phyloP scores from a whole-genome alignment of 2,888 invertebrate genomes.

The Flexamia atlantica region DNA sequence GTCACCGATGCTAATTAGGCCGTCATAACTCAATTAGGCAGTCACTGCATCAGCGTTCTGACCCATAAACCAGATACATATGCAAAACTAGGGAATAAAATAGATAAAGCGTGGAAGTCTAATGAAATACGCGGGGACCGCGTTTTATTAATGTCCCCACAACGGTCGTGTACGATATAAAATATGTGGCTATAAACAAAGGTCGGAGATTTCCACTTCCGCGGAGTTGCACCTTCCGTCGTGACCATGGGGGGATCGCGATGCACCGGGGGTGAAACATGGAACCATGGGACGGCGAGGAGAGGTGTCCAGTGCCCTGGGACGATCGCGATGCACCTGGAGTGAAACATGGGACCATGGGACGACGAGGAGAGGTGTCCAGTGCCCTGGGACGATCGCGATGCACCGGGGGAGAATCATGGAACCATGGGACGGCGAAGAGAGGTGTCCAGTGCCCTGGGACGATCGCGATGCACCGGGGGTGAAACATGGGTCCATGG shows the following conservation, averaged over 20 bases:
- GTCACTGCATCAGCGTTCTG: neutral
- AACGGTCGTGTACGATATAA: conserved; percentile 43
- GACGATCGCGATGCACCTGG: conserved; percentile 4
- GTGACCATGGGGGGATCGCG: conserved; percentile 31
- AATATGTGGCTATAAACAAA: conserved; percentile 47
- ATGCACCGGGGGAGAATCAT: conserved; percentile 7
- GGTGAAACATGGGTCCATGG: conserved; percentile 19
- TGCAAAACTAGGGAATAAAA: conserved; percentile 43
- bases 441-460: neutral
- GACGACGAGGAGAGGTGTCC: neutral
- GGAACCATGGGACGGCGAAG: neutral
- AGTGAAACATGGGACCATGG: conserved; percentile 16
- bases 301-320: neutral
- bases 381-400: conserved; percentile 15
- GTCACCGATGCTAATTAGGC: conserved; percentile 7
- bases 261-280: conserved; percentile 16
- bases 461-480: conserved; percentile 7
- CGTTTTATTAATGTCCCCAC: conserved; percentile 45
- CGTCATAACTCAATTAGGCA: conserved; percentile 42
- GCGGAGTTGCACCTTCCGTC: conserved; percentile 43
- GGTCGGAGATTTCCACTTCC: conserved; percentile 40
- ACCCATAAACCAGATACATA: conserved; percentile 27
- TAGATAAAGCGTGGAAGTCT: conserved; percentile 46
- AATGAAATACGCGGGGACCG: conserved; percentile 39
- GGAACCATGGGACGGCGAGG: neutral